Evolutionary conservation across 1,140 invertebrate genomes (phyloP), one percentile per base, ranked within the genome.

Genomic region (Gryllus bimaculatus): DNA sequence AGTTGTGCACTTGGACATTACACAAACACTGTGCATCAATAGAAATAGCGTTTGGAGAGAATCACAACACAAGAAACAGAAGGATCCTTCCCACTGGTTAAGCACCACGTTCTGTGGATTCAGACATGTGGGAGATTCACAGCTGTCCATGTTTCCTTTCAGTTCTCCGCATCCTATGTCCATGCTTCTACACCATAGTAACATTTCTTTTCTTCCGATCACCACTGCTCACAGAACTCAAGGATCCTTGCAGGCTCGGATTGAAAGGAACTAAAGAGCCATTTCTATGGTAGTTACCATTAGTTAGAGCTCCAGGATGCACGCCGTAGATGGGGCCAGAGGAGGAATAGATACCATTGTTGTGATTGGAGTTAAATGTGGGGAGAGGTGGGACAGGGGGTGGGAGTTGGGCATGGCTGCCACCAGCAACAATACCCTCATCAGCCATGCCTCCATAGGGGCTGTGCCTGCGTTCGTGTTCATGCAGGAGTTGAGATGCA

Each of bases 401-500:
- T 73, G 82, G 83, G 15, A 26, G 47, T 8, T 49, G 76, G 3
- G 75, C 18, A n/a, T 76, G 47, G 47, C 54, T 48, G 12, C 76
- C 47, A 10, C 73, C n/a, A 18, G 66, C 73, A 18, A 74, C 78
- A 10, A 66, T 13, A 80, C 79, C 80, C 54, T 75, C 66, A 21
- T 81, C 75, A 47, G 39, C 48, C 18, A 75, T 54, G 48, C n/a
- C 76, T 47, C 82, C 83, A 79, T 82, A 87, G 0, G 89, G 88
- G 81, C 87, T 89, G 73, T 87, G 86, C 54, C 89, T 84, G 47
- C 88, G 85, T 82, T 91, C 89, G 80, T 91, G 90, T 82, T 90
- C 89, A 81, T 89, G 87, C 7, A 91, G 83, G 10, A 91, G 83
- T 83, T 90, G 88, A 12, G 87, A 89, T 8, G 89, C 89, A 47